Base-by-base conservation (phyloP, 2,888 invertebrate species). In the Eupithecia dodoneata region DNA sequence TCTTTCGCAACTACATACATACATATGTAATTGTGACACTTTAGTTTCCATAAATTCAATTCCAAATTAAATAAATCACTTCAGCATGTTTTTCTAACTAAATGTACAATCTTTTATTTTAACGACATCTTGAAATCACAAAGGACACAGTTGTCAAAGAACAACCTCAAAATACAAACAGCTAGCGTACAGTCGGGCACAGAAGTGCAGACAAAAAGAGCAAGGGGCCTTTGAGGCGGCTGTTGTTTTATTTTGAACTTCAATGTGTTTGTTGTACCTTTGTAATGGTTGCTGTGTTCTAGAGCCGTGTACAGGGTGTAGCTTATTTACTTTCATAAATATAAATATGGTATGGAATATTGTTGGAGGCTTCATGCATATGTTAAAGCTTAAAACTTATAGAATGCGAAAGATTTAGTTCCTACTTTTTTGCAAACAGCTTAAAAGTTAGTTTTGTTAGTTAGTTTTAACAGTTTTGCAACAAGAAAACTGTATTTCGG, bases 131-230 rank as follows among this genome's bases (percentile, higher is more conserved):
- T 80, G 73, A 69, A 76, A 72, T n/a, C 42, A 80, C 80, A 80
- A 80, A 80, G 78, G 45, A 79, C 73, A 79, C 79, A 80, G 75
- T 78, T 78, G 76, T 74, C 72, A 79, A 79, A 81, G 79, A 76
- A 76, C 67, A 69, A 69, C 15, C 75, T 76, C 66, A 70, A 75
- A 81, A 79, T 73, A n/a, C n/a, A 78, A 75, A 78, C 77, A 72
- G 49, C 78, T 67, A 73, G 72, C 67, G 79, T 81, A 81, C 82
- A 82, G 82, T 81, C 79, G 81, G 67, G 78, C 66, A 81, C 81
- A 83, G 80, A 81, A 81, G 82, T 81, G 79, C 76, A 77, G 44
- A 69, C 45, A 69, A 69, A 69, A 69, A 69, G 67, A 7, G 67
- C 67, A 80, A 59, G 55, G 80, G 81, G 81, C 49, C 30, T 76